These are phyloP conservation scores for Willowsia nigromaculata DNA, from an alignment of 2,888 invertebrate species.

Conservation along the genomic window DNA sequence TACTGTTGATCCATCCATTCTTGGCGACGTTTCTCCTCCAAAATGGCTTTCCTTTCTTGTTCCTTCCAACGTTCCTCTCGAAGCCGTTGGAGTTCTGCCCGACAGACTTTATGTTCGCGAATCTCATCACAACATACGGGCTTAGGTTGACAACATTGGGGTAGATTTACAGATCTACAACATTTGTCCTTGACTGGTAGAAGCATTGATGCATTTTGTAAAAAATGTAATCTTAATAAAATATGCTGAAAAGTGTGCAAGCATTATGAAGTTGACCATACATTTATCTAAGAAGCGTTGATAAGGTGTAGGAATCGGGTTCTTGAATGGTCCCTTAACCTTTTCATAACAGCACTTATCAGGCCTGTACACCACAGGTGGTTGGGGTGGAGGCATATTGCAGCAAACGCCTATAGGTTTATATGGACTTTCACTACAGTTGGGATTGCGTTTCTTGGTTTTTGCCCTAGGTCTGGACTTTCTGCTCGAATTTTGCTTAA, in stretches of 20 bases:
- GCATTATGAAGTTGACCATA: not conserved
- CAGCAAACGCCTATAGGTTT: not conserved
- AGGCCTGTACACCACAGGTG: conserved; percentile 23
- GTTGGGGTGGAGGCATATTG: not conserved
- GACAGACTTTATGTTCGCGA: not conserved
- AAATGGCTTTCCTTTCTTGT: conserved; percentile 1
- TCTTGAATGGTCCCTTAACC: conserved; percentile 40
- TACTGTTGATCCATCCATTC: conserved; percentile 54
- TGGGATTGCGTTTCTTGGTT: not conserved
- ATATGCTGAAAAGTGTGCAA: not conserved
- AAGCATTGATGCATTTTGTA: not conserved
- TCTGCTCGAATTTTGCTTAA: not conserved
- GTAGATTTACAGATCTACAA: not conserved
- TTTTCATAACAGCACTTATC: conserved; percentile 29
- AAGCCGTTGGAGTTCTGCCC: conserved; percentile 41
- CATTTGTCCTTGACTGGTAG: not conserved
- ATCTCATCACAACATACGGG: conserved; percentile 13
- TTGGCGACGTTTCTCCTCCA: conserved; percentile 39
- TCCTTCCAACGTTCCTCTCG: conserved; percentile 49
- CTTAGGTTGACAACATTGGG: not conserved
- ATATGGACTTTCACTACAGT: not conserved
- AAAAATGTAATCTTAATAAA: not conserved
- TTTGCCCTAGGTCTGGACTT: not conserved
- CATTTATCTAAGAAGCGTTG: not conserved
- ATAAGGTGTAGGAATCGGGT: not conserved